Evolutionary conservation across 2,888 invertebrate species (phyloP), one percentile per base, ranked within the genome.

Genomic region (Folsomia candida): DNA sequence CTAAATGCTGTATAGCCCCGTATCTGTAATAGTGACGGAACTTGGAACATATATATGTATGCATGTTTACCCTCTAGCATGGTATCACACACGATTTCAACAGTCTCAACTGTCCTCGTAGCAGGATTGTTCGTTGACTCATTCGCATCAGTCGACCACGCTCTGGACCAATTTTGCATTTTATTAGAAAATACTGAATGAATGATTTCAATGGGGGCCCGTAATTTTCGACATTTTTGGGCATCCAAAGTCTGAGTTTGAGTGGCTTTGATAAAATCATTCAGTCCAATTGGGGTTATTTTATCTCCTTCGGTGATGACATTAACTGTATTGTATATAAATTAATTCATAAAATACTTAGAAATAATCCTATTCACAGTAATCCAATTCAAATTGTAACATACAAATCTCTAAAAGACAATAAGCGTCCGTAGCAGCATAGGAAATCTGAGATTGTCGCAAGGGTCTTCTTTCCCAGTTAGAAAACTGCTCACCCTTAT

Each of bases 401-500:
- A 22, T 86, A 83, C 92, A 93, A 51, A 94, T 86, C 84, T 93
- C 89, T 78, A 96, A 82, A 70, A 97, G 85, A 80, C 94, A 93
- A 84, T 88, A 90, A 0, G 95, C 94, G 86, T 97, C 96, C 67
- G 94, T 83, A 37, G 94, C 94, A 72, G 94, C 94, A 85, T 94
- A 94, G 58, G 85, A 83, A 71, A 93, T 87, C 85, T 95, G 94
- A 72, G 89, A 89, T 57, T 87, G 85, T 62, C 93, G 84, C 66
- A 95, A 82, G 11, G 94, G 94, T 77, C 94, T 86, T 78, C 89
- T 87, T 81, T 93, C 91, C 94, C 94, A 95, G 83, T 94, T 93
- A 0, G 93, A 93, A 84, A 93, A 92, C 81, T 94, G 94, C 84
- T 94, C 92, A n/a, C 89, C 88, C 83, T 95, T 95, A 83, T 92